phyloP scores from a whole-genome alignment of 2,113 vertebrate genomes.

The Oncorhynchus keta region DNA sequence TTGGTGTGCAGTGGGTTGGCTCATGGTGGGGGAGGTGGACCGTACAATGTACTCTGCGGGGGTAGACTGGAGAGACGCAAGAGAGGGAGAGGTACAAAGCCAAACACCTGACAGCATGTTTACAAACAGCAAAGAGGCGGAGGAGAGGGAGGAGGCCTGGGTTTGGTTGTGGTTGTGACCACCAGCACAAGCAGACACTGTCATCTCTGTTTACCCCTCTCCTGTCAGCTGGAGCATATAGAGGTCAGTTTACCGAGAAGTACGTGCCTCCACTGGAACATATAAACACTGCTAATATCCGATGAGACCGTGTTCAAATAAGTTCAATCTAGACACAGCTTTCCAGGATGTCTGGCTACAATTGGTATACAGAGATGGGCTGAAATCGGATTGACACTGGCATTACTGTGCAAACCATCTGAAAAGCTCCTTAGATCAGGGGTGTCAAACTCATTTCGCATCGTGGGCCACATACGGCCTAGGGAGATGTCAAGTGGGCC shows the following conservation, averaged over 20 bases:
- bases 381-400: background rate
- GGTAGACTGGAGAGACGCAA: conserved; percentile 12
- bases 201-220: conserved; percentile 64
- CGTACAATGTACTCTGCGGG: conserved; percentile 48
- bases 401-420: conserved; percentile 16
- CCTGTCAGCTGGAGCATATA: conserved; percentile 48
- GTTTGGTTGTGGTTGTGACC: conserved; percentile 43
- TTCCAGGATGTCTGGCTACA: background rate
- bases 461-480: too few species aligned
- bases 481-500: too few species aligned
- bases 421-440: conserved; percentile 23
- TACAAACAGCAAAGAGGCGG: conserved; percentile 32
- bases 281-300: conserved; percentile 50
- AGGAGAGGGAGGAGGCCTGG: background rate
- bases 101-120: conserved; percentile 54
- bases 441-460: too few species aligned
- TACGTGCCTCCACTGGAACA: conserved; percentile 19
- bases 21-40: conserved; percentile 50
- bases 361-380: background rate
- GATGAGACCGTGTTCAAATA: conserved; percentile 27
- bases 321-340: conserved; percentile 33
- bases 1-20: conserved; percentile 25
- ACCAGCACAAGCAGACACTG: conserved; percentile 53
- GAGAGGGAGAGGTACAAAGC: background rate
- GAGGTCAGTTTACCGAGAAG: conserved; percentile 50